A percentile compares a stretch with the other conserved stretches of the same genome.
Evolutionary conservation across 1,140 invertebrate genomes (phyloP).

Genomic region (Ctenoplectra terminalis): DNA sequence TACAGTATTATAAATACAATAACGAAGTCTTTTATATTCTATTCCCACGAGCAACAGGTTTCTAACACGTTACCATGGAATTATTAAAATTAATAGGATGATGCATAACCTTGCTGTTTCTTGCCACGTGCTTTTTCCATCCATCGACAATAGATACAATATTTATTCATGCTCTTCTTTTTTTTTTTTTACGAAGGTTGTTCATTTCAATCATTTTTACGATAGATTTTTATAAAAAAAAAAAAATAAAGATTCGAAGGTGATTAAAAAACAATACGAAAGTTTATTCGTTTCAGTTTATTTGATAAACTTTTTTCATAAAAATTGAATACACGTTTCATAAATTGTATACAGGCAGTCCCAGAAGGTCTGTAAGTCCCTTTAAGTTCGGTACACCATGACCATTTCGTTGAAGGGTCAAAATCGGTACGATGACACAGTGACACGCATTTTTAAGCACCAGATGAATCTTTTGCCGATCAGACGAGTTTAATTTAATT

Average conservation of each 20-base stretch:
- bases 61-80: not conserved
- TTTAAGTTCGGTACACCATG: too few relatives aligned
- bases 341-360: too few relatives aligned
- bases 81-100: not conserved
- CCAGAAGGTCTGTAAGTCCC: too few relatives aligned
- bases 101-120: slow-evolving; percentile 20
- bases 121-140: slow-evolving; percentile 14
- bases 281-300: not conserved
- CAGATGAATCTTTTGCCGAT: too few relatives aligned
- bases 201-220: not conserved
- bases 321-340: not conserved
- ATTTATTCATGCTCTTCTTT: not conserved
- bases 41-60: not conserved
- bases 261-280: not conserved
- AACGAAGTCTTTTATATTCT: not conserved
- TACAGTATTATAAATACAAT: slow-evolving; percentile 9
- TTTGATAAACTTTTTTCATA: not conserved
- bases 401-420: too few relatives aligned
- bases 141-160: not conserved
- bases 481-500: too few relatives aligned
- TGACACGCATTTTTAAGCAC: too few relatives aligned
- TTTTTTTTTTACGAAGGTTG: too few relatives aligned
- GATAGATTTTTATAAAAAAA: not conserved
- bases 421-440: too few relatives aligned
- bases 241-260: not conserved